These are phyloP conservation scores for Psittacula derbiana DNA, from an alignment of 2,797 vertebrate genomes.

Conservation along the genomic window DNA sequence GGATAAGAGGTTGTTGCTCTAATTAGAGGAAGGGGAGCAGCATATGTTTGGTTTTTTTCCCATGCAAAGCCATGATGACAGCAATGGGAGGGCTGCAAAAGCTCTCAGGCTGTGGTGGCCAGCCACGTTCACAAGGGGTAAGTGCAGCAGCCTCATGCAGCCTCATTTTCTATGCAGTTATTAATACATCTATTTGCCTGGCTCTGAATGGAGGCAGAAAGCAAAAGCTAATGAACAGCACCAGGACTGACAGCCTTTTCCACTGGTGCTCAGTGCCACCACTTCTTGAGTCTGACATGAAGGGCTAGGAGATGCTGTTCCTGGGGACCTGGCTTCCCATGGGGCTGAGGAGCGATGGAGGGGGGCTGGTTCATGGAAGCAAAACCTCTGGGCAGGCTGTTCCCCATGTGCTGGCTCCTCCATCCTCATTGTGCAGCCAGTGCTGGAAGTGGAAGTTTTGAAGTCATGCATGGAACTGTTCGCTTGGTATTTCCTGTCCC, in stretches of 20 bases:
- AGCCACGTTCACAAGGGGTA: neutral
- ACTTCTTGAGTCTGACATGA: neutral
- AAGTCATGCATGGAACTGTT: slow-evolving; percentile 30
- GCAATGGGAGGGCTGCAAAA: neutral
- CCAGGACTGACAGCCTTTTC: neutral
- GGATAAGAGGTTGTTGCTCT: neutral
- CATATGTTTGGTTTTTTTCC: neutral
- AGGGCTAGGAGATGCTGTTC: neutral
- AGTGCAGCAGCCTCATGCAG: neutral
- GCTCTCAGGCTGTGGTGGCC: neutral
- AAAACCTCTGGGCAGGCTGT: neutral
- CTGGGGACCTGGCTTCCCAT: neutral
- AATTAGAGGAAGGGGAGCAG: neutral
- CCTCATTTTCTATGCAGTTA: neutral
- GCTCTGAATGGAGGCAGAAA: neutral
- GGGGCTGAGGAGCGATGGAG: neutral
- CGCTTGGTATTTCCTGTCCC: slow-evolving; percentile 67
- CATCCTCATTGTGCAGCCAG: neutral
- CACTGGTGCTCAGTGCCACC: neutral
- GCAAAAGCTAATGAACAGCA: neutral
- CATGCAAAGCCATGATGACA: neutral
- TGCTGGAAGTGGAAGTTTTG: slow-evolving; percentile 44
- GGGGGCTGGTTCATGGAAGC: neutral
- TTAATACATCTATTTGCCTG: neutral
- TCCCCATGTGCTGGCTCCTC: neutral